Percentiles rank a stretch among this genome's conserved stretches.
These are phyloP conservation scores for Spinus pinus DNA, from an alignment of 2,797 vertebrate species.

Conservation along the genomic window DNA sequence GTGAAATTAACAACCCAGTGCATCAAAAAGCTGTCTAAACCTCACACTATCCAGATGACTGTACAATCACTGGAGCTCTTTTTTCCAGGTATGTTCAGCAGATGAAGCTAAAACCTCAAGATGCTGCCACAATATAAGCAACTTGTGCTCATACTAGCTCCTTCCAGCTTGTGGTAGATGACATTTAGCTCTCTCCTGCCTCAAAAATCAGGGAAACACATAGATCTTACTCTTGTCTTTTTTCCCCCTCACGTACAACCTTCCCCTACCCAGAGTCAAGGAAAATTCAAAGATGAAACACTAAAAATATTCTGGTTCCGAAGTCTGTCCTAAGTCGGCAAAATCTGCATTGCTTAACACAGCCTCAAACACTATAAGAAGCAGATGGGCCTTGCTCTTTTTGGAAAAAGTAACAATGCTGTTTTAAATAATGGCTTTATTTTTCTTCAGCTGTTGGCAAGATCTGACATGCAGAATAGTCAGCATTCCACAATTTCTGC, in stretches of 20 bases:
- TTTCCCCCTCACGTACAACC: not conserved
- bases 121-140: not conserved
- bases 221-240: not conserved
- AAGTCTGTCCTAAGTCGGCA: not conserved
- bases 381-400: not conserved
- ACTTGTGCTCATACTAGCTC: not conserved
- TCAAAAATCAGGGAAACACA: not conserved
- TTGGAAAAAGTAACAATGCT: slow-evolving; percentile 31
- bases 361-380: not conserved
- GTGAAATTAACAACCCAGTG: not conserved
- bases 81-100: not conserved
- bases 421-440: slow-evolving; percentile 57
- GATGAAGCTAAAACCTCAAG: not conserved
- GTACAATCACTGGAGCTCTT: not conserved
- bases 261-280: accelerated
- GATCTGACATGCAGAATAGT: slow-evolving; percentile 48
- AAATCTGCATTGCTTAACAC: not conserved
- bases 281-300: not conserved
- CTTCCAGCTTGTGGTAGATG: not conserved
- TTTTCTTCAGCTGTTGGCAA: slow-evolving; percentile 52
- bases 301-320: not conserved
- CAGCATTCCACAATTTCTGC: slow-evolving; percentile 69
- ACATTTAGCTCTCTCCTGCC: not conserved
- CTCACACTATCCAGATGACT: not conserved
- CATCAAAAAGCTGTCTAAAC: not conserved